Evolutionary conservation across 2,797 vertebrate species (phyloP), one percentile per base, ranked within the genome.

Genomic region (Decapterus maruadsi): DNA sequence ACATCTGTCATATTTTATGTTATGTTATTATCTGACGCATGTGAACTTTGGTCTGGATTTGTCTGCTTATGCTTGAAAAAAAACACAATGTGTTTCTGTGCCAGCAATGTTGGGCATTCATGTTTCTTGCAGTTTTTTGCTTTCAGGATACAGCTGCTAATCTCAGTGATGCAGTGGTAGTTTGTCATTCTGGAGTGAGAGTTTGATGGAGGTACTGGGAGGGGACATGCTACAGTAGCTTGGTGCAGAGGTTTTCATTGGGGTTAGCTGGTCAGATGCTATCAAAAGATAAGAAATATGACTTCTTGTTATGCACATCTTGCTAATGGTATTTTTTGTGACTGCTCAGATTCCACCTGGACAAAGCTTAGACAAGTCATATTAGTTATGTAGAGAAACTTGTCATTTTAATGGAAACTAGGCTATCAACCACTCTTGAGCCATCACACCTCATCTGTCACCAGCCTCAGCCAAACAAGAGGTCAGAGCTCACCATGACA

Each of bases 401-500:
- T 43, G n/a, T 46, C 20, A 70, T 31, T 45, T 43, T 2, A 78
- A 17, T 0, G 1, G 55, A 75, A 65, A 51, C 19, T n/a, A n/a
- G n/a, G n/a, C n/a, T 19, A 63, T 59, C 4, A 50, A 45, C n/a
- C 51, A 26, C 45, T 72, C 19, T 45, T 54, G 42, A 70, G 19
- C 20, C 10, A 19, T 14, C 2, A 17, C 31, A 64, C 72, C 77
- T 77, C 75, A 84, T 88, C 66, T 57, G 72, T 76, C 65, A 77
- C 72, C 61, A 63, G 61, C 68, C 38, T 48, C 67, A 6, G 45
- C 58, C 45, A 71, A 80, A 82, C 9, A 43, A 4, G 48, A 67
- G 80, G 78, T 80, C 78, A 89, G 51, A 83, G 84, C 62, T 90
- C 83, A 79, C 64, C 17, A 68, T 67, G 77, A 84, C 78, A 63